phyloP scores from a whole-genome alignment of 2,113 vertebrate genomes.

The Regulus satrapa region DNA sequence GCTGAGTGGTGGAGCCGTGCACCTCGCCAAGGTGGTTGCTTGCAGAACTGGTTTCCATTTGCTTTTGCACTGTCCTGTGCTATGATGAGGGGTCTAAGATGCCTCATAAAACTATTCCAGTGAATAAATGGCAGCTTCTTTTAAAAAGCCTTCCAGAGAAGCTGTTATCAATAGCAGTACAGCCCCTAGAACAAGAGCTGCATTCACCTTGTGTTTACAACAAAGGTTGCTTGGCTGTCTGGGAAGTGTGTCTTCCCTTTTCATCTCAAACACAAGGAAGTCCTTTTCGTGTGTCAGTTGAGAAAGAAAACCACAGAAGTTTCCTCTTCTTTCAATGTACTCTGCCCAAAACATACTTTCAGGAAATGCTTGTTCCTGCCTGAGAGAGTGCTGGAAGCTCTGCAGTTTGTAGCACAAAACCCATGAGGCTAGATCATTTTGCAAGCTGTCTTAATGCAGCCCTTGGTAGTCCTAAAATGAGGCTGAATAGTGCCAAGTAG shows the following conservation, averaged over 20 bases:
- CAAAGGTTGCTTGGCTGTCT: background rate
- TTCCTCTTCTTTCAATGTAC: background rate
- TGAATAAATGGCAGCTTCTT: background rate
- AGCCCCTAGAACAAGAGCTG: background rate
- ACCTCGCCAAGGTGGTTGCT: background rate
- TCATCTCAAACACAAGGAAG: background rate
- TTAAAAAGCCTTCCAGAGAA: background rate
- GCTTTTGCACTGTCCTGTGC: rapidly evolving
- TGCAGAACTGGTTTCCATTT: background rate
- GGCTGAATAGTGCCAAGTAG: background rate
- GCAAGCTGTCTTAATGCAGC: background rate
- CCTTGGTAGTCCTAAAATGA: background rate
- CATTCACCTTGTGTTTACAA: background rate
- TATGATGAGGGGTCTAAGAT: background rate
- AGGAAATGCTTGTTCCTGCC: slow-evolving; percentile 35
- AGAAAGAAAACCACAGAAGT: slow-evolving; percentile 33
- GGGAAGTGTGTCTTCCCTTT: background rate
- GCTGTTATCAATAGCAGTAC: rapidly evolving
- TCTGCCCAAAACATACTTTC: background rate
- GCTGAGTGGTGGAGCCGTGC: background rate
- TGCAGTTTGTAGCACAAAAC: background rate
- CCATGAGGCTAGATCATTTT: background rate
- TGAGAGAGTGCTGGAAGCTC: background rate
- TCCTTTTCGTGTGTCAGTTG: slow-evolving; percentile 7
- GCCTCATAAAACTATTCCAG: rapidly evolving